Evolutionary conservation across 1,140 invertebrate genomes (phyloP).

Genomic region (Eufriesea mexicana): DNA sequence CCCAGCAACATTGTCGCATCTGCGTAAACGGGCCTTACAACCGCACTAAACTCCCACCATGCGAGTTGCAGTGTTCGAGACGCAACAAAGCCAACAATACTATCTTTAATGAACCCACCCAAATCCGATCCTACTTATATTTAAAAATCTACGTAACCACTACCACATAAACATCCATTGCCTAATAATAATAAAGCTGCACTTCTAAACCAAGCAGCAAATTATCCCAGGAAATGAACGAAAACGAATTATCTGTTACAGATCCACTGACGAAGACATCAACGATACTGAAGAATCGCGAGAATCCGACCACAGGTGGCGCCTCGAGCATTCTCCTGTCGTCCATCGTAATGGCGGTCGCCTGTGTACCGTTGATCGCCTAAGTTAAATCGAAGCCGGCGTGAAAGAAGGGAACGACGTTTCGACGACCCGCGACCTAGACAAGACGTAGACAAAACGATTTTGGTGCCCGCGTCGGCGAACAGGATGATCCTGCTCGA

Average conservation of each 20-base stretch:
- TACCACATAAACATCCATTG: no score
- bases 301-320: constrained; percentile 29
- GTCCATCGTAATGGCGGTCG: constrained; percentile 47
- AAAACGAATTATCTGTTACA: constrained; percentile 48
- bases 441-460: constrained; percentile 41
- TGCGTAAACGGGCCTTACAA: no score
- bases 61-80: no score
- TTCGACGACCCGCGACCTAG: constrained; percentile 46
- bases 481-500: constrained; percentile 23
- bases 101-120: no score
- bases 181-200: no score
- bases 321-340: constrained; percentile 63
- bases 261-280: constrained; percentile 60
- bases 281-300: constrained; percentile 18
- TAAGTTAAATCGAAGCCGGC: constrained; percentile 54
- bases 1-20: no score
- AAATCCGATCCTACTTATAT: no score
- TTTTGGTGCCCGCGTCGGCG: constrained; percentile 10
- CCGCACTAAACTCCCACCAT: no score
- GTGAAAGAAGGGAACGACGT: constrained; percentile 1
- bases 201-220: no score
- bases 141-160: no score
- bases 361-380: constrained; percentile 61
- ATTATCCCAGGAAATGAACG: no score
- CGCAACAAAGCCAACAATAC: no score